These are phyloP conservation scores for Eunapius fragilis DNA, from an alignment of 37 sponge, comb jelly and placozoan genomes.

Conservation along the genomic window DNA sequence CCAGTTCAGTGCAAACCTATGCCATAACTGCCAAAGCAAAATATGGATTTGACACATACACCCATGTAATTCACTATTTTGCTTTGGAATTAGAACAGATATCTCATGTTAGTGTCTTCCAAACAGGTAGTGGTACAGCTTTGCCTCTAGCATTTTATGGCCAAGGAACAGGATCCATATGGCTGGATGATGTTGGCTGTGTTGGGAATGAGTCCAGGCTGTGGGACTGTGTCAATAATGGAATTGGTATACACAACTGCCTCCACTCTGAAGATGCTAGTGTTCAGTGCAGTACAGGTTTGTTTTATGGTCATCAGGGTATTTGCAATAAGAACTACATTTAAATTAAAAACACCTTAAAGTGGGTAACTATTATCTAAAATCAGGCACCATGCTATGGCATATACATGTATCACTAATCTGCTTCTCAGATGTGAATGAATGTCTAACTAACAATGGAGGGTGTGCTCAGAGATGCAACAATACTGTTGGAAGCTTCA, in stretches of 20 bases:
- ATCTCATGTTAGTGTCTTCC: background rate
- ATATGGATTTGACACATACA: too few relatives aligned
- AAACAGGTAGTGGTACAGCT: background rate
- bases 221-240: constrained; percentile 6
- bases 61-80: background rate
- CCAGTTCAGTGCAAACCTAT: too few relatives aligned
- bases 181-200: constrained; percentile 35
- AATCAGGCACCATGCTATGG: too few relatives aligned
- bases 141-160: constrained; percentile 8
- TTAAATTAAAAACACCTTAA: background rate
- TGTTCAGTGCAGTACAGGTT: constrained; percentile 14
- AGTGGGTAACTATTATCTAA: too few relatives aligned
- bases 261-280: constrained; percentile 46
- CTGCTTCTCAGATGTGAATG: constrained; percentile 18
- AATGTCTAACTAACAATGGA: constrained; percentile 11
- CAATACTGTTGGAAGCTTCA: constrained; percentile 10
- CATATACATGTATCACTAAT: too few relatives aligned
- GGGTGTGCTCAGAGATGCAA: constrained; percentile 18
- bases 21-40: too few relatives aligned
- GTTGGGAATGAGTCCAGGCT: constrained; percentile 21
- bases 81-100: background rate
- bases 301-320: background rate
- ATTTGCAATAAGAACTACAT: background rate
- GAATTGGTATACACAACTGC: constrained; percentile 32
- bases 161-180: constrained; percentile 33